A percentile compares a stretch with the other conserved stretches of the same genome.
Conservation (phyloP, 1,140 invertebrate species). For the Hylaeus anthracinus region DNA sequence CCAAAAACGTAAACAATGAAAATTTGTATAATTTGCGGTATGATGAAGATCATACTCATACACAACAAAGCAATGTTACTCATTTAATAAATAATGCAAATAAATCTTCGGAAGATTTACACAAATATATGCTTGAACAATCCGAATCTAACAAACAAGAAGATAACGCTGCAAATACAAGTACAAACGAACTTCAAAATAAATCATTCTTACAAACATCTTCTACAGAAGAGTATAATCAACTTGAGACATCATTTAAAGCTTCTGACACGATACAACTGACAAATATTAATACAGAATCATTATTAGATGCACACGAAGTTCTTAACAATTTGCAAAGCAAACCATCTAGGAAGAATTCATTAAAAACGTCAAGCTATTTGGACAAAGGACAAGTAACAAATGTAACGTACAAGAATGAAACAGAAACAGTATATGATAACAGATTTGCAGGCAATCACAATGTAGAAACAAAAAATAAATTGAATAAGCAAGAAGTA, state of each 20-base stretch:
- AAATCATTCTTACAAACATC: not conserved
- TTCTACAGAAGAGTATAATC: not conserved
- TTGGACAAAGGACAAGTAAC: not conserved
- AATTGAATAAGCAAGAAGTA: constrained; percentile 39
- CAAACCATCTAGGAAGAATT: not conserved
- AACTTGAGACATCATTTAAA: not conserved
- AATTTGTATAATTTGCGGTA: not conserved
- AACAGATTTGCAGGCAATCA: not conserved
- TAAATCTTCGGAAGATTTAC: constrained; percentile 5
- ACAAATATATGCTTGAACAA: not conserved
- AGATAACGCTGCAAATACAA: not conserved
- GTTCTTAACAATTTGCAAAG: not conserved
- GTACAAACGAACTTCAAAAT: not conserved
- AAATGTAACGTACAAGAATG: not conserved
- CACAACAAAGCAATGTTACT: not conserved
- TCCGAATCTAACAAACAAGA: not conserved
- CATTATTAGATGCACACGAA: not conserved
- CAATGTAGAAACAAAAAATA: constrained; percentile 45
- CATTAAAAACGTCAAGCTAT: not conserved
- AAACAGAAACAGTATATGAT: not conserved
- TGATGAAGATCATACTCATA: not conserved
- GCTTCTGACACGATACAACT: not conserved
- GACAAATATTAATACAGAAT: not conserved
- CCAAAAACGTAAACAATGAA: not conserved
- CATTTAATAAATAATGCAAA: not conserved